These are phyloP conservation scores for Diaprepes abbreviatus DNA, from an alignment of 2,888 invertebrate species.

Conservation along the genomic window DNA sequence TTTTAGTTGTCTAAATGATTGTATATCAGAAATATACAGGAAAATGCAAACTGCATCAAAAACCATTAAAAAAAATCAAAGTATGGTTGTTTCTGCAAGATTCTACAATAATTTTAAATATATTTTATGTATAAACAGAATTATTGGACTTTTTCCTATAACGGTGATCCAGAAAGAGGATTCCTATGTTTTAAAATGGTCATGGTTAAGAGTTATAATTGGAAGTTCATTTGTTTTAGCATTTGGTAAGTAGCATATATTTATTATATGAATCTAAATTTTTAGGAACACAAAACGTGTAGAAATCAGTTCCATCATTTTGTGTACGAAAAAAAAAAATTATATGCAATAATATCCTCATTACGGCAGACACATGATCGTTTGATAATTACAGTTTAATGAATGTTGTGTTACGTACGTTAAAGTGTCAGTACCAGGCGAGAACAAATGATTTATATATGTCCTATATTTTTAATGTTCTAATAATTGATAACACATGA, in stretches of 20 bases:
- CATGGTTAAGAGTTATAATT: constrained; percentile 41
- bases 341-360: no score
- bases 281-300: no score
- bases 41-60: constrained; percentile 21
- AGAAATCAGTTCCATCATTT: no score
- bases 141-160: constrained; percentile 34
- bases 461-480: no score
- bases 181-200: constrained; percentile 27
- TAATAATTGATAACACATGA: no score
- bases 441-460: no score
- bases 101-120: constrained; percentile 32
- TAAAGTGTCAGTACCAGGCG: no score
- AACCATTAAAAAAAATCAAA: constrained; percentile 18
- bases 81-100: constrained; percentile 22
- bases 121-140: constrained; percentile 31
- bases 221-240: constrained; percentile 19
- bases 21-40: not conserved
- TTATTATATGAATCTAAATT: no score
- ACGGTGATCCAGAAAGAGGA: constrained; percentile 18
- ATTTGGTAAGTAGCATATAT: constrained; percentile 26
- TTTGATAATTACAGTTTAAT: no score
- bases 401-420: no score
- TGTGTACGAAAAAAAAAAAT: no score
- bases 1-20: not conserved
- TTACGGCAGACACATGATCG: no score